Conservation (phyloP, 2,797 vertebrate genomes). For the Sebastes diaconus region DNA sequence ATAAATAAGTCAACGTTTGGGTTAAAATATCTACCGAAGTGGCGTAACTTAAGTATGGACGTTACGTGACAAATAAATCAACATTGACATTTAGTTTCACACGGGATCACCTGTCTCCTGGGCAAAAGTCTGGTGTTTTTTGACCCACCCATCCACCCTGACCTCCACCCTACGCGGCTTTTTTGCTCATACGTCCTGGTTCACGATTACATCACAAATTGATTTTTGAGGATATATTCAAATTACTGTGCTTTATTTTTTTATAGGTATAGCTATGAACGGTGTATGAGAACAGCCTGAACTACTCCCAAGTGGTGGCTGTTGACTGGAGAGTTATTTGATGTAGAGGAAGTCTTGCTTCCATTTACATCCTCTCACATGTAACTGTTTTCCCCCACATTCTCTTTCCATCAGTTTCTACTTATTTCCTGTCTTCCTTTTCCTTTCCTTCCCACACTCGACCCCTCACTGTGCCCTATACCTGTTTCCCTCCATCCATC, state of each 20-base stretch:
- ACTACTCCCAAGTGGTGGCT: neutral
- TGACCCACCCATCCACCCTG: neutral
- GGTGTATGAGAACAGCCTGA: neutral
- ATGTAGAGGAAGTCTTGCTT: neutral
- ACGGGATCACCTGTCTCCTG: no score
- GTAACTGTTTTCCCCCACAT: neutral
- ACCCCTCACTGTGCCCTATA: neutral
- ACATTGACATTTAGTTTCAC: no score
- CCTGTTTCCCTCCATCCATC: neutral
- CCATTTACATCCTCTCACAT: slow-evolving; percentile 52
- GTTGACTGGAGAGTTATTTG: neutral
- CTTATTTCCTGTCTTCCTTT: neutral
- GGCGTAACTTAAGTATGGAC: no score
- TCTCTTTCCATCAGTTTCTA: neutral
- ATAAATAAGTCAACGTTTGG: no score
- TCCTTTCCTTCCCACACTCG: neutral
- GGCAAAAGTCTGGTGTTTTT: neutral
- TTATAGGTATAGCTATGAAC: neutral
- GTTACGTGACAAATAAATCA: no score
- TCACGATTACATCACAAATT: neutral
- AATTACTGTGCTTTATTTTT: no score
- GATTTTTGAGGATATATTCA: no score
- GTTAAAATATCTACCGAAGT: rapidly evolving
- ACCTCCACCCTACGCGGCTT: no score
- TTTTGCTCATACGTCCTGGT: rapidly evolving